Base-by-base conservation (phyloP, 2,797 vertebrate species). In the Poliocrania exsul region DNA sequence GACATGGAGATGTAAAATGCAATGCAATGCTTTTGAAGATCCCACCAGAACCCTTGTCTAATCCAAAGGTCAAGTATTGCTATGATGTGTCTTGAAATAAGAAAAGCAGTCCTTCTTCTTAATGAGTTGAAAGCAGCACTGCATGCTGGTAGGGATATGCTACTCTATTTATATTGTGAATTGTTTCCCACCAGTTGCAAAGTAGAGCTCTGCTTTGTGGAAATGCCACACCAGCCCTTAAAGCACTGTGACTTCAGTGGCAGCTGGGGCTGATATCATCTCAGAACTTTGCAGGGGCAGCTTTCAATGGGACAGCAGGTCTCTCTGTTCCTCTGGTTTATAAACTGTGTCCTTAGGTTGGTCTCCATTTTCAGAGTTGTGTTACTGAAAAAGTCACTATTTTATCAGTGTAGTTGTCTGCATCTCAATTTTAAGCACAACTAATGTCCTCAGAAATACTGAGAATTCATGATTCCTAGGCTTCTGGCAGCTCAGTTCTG, bases 81-180 rank as follows among this genome's bases (percentile, higher is more conserved):
- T 77, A 4, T 80, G 54, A 40, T 2, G 11, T 53, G 15, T 58
- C 56, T 69, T 62, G 60, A 82, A 92, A 82, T 58, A 70, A 81
- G 66, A 72, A 81, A 84, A 81, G 24, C 37, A 81, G 57, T 56
- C 51, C 56, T 85, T 69, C 62, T 80, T 54, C 64, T 31, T 69
- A 77, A 40, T 3, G 13, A 65, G 35, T 11, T 85, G 50, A 33
- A 44, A 86, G n/a, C 13, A 40, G n/a, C 5, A 8, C 21, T 93
- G 61, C 38, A 29, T 2, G 1, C 44, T 64, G 77, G 35, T 61
- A 40, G 0, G 3, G 50, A 21, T 62, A 16, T 0, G 1, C 61
- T 78, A 35, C 65, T 47, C 38, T n/a, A 7, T 83, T 87, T 62
- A 9, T 46, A n/a, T 42, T 11, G 60, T 31, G 37, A 29, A 23